Evolutionary conservation across 2,888 invertebrate genomes (phyloP).

Genomic region (Agriopis marginaria): DNA sequence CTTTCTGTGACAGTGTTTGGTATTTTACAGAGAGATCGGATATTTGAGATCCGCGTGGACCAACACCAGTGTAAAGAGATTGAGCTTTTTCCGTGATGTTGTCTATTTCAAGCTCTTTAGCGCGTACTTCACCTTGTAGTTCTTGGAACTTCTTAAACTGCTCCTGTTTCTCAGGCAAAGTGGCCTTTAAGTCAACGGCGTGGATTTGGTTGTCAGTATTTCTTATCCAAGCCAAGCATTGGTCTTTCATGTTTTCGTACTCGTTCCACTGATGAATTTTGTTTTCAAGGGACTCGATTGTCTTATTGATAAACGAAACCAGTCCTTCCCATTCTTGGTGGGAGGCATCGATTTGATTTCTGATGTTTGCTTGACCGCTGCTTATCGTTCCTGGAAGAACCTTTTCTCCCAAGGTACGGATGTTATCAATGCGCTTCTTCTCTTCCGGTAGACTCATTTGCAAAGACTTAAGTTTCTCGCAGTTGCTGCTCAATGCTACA

Average conservation of each 20-base stretch:
- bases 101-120: slow-evolving; percentile 97
- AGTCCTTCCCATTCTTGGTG: slow-evolving; percentile 96
- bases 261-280: slow-evolving; percentile 97
- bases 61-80: slow-evolving; percentile 91
- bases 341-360: slow-evolving; percentile 94
- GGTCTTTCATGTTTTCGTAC: slow-evolving; percentile 94
- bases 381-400: slow-evolving; percentile 95
- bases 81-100: slow-evolving; percentile 97
- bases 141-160: slow-evolving; percentile 93
- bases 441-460: slow-evolving; percentile 94
- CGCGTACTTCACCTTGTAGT: slow-evolving; percentile 95
- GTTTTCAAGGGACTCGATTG: slow-evolving; percentile 92
- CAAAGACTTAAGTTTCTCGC: slow-evolving; percentile 93
- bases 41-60: slow-evolving; percentile 92
- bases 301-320: slow-evolving; percentile 90
- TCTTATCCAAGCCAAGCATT: slow-evolving; percentile 94
- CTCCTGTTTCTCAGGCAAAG: slow-evolving; percentile 92
- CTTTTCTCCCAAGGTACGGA: slow-evolving; percentile 94
- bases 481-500: slow-evolving; percentile 93
- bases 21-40: slow-evolving; percentile 97
- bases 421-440: slow-evolving; percentile 92
- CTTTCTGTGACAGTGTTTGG: slow-evolving; percentile 95
- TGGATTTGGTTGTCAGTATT: slow-evolving; percentile 95
- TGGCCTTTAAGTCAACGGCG: slow-evolving; percentile 94
- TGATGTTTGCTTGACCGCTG: slow-evolving; percentile 93